Conservation (phyloP, 2,797 vertebrate species). For the Myotis myotis region DNA sequence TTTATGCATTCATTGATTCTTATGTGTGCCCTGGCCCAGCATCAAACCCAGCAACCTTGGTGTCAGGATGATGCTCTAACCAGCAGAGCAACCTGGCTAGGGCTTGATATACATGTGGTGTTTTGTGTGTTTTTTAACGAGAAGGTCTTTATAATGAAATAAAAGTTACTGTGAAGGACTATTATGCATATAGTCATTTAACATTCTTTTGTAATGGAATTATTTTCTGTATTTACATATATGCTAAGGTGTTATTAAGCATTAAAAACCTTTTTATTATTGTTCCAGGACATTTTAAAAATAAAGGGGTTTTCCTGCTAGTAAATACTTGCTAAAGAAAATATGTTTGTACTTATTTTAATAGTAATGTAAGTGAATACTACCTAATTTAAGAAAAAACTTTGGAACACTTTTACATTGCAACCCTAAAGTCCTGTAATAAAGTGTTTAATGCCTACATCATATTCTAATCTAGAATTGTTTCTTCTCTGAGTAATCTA, state of each 20-base stretch:
- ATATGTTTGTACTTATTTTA: neutral
- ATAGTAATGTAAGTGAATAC: slow-evolving; percentile 39
- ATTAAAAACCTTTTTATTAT: neutral
- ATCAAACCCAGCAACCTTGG: too few relatives aligned
- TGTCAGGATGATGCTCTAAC: too few relatives aligned
- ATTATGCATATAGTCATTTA: neutral
- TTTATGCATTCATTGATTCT: too few relatives aligned
- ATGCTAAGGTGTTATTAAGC: slow-evolving; percentile 14
- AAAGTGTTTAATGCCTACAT: neutral
- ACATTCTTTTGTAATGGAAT: slow-evolving; percentile 24
- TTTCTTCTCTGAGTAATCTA: neutral
- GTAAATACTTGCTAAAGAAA: slow-evolving; percentile 42
- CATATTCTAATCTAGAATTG: neutral
- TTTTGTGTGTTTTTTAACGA: neutral
- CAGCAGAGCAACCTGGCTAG: too few relatives aligned
- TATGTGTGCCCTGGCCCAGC: too few relatives aligned
- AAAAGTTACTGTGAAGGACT: neutral
- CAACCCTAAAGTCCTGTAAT: neutral
- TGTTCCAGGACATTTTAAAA: neutral
- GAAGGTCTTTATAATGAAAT: neutral
- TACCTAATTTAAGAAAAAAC: neutral
- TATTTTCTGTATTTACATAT: neutral
- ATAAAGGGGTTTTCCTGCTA: neutral
- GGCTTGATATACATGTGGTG: too few relatives aligned
- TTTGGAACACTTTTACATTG: neutral